A percentile compares a stretch with the other conserved stretches of the same genome.
These are phyloP conservation scores for Mustelus asterias DNA, from an alignment of 2,113 vertebrate species.

Conservation along the genomic window DNA sequence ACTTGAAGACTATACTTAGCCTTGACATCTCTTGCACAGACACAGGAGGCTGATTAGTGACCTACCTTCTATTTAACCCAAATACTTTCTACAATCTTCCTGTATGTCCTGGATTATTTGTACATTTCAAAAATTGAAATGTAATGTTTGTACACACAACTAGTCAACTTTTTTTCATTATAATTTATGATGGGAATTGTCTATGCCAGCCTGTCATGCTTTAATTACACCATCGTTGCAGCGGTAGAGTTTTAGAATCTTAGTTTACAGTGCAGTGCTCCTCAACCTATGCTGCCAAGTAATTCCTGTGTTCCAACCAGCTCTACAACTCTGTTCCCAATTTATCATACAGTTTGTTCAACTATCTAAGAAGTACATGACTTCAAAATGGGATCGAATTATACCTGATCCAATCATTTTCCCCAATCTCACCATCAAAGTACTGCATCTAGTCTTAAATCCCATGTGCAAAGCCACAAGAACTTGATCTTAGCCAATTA, in stretches of 20 bases:
- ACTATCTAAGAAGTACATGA: background rate
- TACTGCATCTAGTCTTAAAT: background rate
- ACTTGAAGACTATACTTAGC: background rate
- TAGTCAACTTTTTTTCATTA: background rate
- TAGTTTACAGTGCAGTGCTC: background rate
- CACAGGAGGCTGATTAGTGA: background rate
- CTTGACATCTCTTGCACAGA: background rate
- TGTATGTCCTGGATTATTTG: background rate
- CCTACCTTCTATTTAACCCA: background rate
- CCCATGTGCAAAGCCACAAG: background rate
- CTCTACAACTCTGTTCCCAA: background rate
- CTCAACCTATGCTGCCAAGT: background rate
- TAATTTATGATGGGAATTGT: background rate
- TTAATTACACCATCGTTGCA: background rate
- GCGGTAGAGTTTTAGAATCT: background rate
- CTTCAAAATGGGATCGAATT: background rate
- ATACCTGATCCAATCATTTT: background rate
- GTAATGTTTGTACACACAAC: background rate
- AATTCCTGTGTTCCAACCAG: background rate
- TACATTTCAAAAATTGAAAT: background rate
- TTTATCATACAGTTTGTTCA: background rate
- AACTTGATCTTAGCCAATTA: background rate
- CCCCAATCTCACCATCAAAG: background rate
- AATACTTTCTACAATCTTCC: background rate
- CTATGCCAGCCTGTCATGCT: background rate